Base-by-base conservation (phyloP, 1,140 invertebrate genomes). In the Diachasmimorpha longicaudata region DNA sequence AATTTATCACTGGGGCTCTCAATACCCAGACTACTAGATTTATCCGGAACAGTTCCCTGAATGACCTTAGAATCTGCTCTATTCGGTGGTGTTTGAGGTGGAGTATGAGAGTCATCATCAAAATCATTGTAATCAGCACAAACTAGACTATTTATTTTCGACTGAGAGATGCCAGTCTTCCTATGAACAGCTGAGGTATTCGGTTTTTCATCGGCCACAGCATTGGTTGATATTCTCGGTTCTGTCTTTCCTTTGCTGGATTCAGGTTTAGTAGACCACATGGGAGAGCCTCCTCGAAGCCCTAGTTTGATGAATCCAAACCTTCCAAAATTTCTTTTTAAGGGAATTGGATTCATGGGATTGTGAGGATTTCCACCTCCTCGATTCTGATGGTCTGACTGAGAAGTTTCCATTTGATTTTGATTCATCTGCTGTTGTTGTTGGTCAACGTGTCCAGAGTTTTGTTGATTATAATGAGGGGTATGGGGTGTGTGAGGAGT, bases 201-300 rank as follows among this genome's bases (percentile, higher is more conserved):
- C 0, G 89, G 87, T 46, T 88, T 88, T 4, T 87, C 87, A 5
- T 16, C 73, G 84, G 13, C 72, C 76, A 39, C 72, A 72, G 13
- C 77, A 16, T 16, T 25, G 5, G 67, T 58, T 42, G 68, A 69
- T 8, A 86, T 79, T 36, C 85, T 84, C 0, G 86, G 85, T 14
- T 91, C 86, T 0, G 85, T 84, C 75, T 89, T 88, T 0, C 84
- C 84, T 77, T 89, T 90, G 69, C 85, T 88, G 5, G 85, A 83
- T 69, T 87, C 84, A 0, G 87, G 80, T 72, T 89, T 89, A 0
- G 83, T 81, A 78, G 90, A 88, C 92, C 93, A 94, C 90, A 94
- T 93, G 0, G 94, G 94, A 0, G 93, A 92, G 1, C 94, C 94
- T 10, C 94, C 94, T 77, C 91, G 87, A 1, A 95, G 86, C 5